Evolutionary conservation across 2,113 vertebrate genomes (phyloP).

Genomic region (Salvelinus sp.): DNA sequence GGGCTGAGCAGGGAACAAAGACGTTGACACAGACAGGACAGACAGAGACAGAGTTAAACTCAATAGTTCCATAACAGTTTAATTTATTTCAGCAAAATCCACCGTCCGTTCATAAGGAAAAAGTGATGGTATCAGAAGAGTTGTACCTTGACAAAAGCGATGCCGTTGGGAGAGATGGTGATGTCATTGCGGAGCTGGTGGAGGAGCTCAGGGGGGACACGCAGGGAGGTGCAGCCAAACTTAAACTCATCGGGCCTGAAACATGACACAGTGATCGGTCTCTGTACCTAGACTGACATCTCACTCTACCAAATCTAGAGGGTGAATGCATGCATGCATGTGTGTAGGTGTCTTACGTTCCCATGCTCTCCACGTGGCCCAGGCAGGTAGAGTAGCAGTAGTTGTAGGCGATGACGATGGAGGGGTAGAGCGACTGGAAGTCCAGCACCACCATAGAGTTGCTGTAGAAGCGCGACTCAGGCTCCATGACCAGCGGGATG

Average conservation of each 20-base stretch:
- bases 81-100: too few species aligned
- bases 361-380: slow-evolving; percentile 89
- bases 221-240: slow-evolving; percentile 92
- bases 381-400: slow-evolving; percentile 98
- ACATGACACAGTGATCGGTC: slow-evolving; percentile 35
- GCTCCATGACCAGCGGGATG: slow-evolving; percentile 94
- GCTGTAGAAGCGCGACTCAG: slow-evolving; percentile 97
- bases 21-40: not conserved
- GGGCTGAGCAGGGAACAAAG: slow-evolving; percentile 65
- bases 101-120: not conserved
- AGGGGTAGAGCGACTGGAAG: slow-evolving; percentile 97
- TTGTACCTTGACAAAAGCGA: slow-evolving; percentile 94
- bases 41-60: not conserved
- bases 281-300: not conserved
- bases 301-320: not conserved
- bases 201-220: slow-evolving; percentile 90
- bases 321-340: not conserved
- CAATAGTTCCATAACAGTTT: too few species aligned
- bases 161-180: slow-evolving; percentile 91
- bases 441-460: slow-evolving; percentile 95
- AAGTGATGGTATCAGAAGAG: not conserved
- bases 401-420: slow-evolving; percentile 98
- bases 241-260: slow-evolving; percentile 89
- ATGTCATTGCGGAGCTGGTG: slow-evolving; percentile 90
- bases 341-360: slow-evolving; percentile 82